Evolutionary conservation across 2,113 vertebrate genomes (phyloP).

Genomic region (Tachysurus vachellii): DNA sequence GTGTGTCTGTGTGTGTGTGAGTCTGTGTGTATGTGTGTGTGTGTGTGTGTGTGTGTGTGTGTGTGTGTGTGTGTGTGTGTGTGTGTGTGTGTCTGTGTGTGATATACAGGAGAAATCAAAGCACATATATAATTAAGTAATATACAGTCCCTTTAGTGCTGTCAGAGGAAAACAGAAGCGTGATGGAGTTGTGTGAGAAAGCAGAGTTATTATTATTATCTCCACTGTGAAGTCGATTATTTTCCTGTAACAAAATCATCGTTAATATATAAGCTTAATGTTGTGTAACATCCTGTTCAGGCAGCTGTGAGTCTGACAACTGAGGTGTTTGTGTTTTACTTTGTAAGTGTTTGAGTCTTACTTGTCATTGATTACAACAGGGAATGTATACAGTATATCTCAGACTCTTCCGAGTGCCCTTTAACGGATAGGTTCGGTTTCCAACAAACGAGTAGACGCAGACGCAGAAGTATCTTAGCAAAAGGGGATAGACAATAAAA

Average conservation of each 20-base stretch:
- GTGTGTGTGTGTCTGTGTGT: no score
- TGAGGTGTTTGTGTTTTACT: no score
- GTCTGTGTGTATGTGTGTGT: no score
- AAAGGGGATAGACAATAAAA: not conserved
- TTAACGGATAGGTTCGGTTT: not conserved
- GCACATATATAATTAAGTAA: not conserved
- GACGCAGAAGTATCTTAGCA: not conserved
- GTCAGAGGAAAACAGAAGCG: not conserved
- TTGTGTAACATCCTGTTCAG: not conserved
- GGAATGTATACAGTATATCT: no score
- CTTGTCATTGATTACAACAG: no score
- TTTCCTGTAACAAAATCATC: not conserved
- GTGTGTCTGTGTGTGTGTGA: no score
- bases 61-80: no score
- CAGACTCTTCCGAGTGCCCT: no score
- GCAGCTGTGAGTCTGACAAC: no score
- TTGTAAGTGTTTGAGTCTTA: no score
- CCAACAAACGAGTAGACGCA: not conserved
- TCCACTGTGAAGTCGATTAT: not conserved
- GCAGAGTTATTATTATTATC: not conserved
- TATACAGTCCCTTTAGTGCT: not conserved
- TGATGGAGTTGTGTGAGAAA: not conserved
- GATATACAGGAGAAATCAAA: not conserved
- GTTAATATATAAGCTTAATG: not conserved
- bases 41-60: no score